Conservation (phyloP, 2,113 vertebrate species). For the Neodontobutis hainanensis region DNA sequence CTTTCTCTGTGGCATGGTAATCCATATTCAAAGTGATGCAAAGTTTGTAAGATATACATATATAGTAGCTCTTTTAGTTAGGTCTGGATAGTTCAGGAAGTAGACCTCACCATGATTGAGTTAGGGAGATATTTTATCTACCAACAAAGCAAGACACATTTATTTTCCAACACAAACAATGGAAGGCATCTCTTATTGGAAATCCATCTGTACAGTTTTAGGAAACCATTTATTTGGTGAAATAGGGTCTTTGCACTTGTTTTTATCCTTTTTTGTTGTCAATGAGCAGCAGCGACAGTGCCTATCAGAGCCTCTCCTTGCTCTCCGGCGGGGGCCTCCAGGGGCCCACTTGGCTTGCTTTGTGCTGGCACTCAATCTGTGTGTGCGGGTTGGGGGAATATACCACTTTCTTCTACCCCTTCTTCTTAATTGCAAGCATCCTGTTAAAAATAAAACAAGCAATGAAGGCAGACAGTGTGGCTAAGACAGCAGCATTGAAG, state of each 20-base stretch:
- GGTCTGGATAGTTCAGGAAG: background rate
- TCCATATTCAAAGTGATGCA: conserved; percentile 25
- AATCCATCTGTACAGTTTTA: conserved; percentile 57
- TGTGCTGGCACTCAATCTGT: conserved; percentile 76
- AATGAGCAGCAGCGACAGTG: conserved; percentile 50
- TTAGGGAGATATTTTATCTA: conserved; percentile 15
- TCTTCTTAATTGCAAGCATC: conserved; percentile 84
- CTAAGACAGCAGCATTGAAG: conserved; percentile 77
- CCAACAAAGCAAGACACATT: conserved; percentile 25
- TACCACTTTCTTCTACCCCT: conserved; percentile 78
- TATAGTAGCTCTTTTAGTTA: conserved; percentile 19
- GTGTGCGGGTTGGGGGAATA: conserved; percentile 74
- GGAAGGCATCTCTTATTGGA: conserved; percentile 38
- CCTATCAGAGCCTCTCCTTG: conserved; percentile 64
- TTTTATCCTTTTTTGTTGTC: conserved; percentile 48
- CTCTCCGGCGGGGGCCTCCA: conserved; percentile 55
- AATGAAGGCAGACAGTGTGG: conserved; percentile 62
- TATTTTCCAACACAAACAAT: conserved; percentile 26
- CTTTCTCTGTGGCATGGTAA: conserved; percentile 34
- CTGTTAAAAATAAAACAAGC: conserved; percentile 67
- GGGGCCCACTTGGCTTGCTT: conserved; percentile 78
- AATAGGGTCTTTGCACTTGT: conserved; percentile 43
- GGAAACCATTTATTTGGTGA: conserved; percentile 40
- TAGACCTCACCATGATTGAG: conserved; percentile 18
- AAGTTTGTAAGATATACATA: conserved; percentile 30